Evolutionary conservation across 2,888 invertebrate species (phyloP).

Genomic region (Argynnis bischoffii): DNA sequence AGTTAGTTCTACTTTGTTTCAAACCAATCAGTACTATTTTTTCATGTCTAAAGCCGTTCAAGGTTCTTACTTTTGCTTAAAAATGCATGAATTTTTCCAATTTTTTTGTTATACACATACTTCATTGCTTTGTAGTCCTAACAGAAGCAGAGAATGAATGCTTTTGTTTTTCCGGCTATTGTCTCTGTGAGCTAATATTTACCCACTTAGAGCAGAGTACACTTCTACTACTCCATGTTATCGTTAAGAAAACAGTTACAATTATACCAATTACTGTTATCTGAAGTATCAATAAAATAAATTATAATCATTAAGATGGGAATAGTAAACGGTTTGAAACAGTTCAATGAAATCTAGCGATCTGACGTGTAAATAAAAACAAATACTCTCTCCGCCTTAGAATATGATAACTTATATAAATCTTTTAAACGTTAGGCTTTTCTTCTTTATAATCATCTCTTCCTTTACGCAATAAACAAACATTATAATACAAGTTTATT

Average conservation of each 20-base stretch:
- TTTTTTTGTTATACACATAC: not conserved
- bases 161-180: slow-evolving; percentile 35
- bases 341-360: not conserved
- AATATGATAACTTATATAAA: too few relatives aligned
- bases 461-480: too few relatives aligned
- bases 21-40: not conserved
- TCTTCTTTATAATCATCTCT: too few relatives aligned
- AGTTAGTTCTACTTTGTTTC: not conserved
- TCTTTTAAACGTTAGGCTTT: too few relatives aligned
- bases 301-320: slow-evolving; percentile 9
- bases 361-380: too few relatives aligned
- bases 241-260: slow-evolving; percentile 18
- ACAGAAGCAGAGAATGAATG: slow-evolving; percentile 4
- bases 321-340: not conserved
- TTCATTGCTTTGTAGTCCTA: not conserved
- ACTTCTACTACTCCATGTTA: slow-evolving; percentile 23
- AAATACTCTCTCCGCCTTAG: too few relatives aligned
- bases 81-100: too few relatives aligned
- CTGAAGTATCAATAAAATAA: slow-evolving; percentile 16
- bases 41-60: not conserved
- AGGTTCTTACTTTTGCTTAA: too few relatives aligned
- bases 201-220: slow-evolving; percentile 25
- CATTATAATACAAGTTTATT: too few relatives aligned
- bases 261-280: slow-evolving; percentile 22
- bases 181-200: slow-evolving; percentile 33